phyloP scores from a whole-genome alignment of 2,113 vertebrate species.

The Axis porcinus region DNA sequence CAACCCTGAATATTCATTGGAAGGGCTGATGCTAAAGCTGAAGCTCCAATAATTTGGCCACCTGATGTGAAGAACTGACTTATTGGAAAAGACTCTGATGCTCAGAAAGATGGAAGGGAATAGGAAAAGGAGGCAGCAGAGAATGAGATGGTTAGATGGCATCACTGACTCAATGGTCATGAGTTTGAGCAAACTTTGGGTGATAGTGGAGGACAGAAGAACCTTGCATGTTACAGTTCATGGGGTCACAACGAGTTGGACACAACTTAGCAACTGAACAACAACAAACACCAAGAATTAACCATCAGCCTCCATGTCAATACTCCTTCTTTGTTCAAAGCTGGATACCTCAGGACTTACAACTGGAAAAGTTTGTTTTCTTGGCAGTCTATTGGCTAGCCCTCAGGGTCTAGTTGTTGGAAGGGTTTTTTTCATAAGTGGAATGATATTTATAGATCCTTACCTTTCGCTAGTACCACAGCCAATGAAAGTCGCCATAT shows the following conservation, averaged over 20 bases:
- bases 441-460: neutral
- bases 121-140: neutral
- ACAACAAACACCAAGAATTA: neutral
- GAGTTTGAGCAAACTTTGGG: neutral
- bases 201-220: neutral
- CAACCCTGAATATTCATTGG: neutral
- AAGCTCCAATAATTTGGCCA: neutral
- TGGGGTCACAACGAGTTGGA: neutral
- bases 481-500: neutral
- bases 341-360: neutral
- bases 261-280: neutral
- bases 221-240: neutral
- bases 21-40: neutral
- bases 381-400: neutral
- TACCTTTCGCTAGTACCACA: neutral
- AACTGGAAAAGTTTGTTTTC: neutral
- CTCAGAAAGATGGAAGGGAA: neutral
- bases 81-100: neutral
- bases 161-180: neutral
- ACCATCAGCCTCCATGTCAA: neutral
- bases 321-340: neutral
- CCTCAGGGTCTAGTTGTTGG: neutral
- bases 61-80: neutral
- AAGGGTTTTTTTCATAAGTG: neutral
- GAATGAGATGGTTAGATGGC: neutral